A percentile compares a stretch with the other conserved stretches of the same genome.
These are phyloP conservation scores for Xenopus tropicalis DNA, from an alignment of 2,113 vertebrate genomes.

Conservation along the genomic window UCB_Xtro_10.0 CM004448.2:148636001-148636500, in stretches of 20 bases:
- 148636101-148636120: not conserved
- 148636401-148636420: not conserved
- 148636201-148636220: slow-evolving; percentile 1
- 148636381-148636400: slow-evolving; percentile 1
- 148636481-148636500: slow-evolving; percentile 9
- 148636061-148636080: not conserved
- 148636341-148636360: not conserved
- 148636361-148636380: not conserved
- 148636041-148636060: not conserved
- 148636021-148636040: not conserved
- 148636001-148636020: no score
- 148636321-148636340: not conserved
- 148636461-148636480: slow-evolving; percentile 14
- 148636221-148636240: not conserved
- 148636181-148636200: not conserved
- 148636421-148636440: not conserved
- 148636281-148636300: not conserved
- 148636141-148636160: slow-evolving; percentile 20
- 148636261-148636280: no score
- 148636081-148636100: slow-evolving; percentile 3
- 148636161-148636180: not conserved
- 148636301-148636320: not conserved
- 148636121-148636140: slow-evolving; percentile 11
- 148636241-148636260: not conserved
- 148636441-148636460: not conserved